A percentile compares a stretch with the other conserved stretches of the same genome.
These are phyloP conservation scores for Eupithecia subumbrata DNA, from an alignment of 2,888 invertebrate species.

Conservation along the genomic window DNA sequence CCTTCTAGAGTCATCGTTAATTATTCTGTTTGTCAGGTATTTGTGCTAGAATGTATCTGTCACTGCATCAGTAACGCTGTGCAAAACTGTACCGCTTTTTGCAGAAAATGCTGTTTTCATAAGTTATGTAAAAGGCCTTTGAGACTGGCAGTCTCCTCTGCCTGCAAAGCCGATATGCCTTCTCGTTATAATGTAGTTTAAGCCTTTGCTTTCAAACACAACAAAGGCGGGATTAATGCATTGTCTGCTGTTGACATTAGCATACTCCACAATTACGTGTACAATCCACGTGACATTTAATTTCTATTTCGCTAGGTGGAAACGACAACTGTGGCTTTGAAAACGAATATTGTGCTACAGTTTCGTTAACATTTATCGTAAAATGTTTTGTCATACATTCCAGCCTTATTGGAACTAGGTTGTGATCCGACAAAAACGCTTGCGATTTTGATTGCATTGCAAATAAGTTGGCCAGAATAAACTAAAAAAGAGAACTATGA, in stretches of 20 bases:
- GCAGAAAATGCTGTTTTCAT: slow-evolving; percentile 64
- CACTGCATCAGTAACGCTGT: slow-evolving; percentile 43
- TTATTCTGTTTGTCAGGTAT: neutral
- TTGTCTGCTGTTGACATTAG: neutral
- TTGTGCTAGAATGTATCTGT: slow-evolving; percentile 15
- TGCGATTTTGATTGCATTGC: slow-evolving; percentile 5
- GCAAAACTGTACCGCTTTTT: slow-evolving; percentile 49
- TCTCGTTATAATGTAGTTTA: slow-evolving; percentile 45
- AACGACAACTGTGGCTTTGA: neutral
- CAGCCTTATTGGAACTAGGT: neutral
- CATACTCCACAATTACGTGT: neutral
- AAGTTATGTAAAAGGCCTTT: slow-evolving; percentile 65
- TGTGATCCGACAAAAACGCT: neutral
- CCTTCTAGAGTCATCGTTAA: neutral
- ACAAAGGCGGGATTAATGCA: slow-evolving; percentile 27
- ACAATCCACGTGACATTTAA: neutral
- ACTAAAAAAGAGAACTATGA: neutral
- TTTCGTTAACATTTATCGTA: neutral
- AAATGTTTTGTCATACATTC: neutral
- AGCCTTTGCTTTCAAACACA: slow-evolving; percentile 45
- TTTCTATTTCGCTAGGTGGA: neutral
- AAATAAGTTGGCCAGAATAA: neutral
- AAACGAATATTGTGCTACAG: neutral
- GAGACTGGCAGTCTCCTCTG: slow-evolving; percentile 38
- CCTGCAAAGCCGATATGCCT: slow-evolving; percentile 44